Base-by-base conservation (phyloP, 2,797 vertebrate genomes). In the Acipenser oxyrinchus region DNA sequence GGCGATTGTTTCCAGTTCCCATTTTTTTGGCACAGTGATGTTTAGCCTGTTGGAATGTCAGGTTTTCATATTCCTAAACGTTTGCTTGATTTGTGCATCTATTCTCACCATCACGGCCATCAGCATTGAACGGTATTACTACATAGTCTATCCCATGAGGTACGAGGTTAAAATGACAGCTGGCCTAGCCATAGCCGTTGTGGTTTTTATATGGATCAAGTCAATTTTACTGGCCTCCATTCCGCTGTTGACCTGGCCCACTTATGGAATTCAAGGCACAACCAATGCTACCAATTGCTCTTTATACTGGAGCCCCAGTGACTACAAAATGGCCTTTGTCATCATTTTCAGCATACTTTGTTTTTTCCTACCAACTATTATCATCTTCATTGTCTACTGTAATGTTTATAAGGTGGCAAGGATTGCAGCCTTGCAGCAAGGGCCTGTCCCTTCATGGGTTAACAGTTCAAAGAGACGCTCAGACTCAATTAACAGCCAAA, bases 21-120 rank as follows among this genome's bases (percentile, higher is more conserved):
- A 90, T 0, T 92, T 87, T 67, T 92, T 97, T 71, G 88, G 88
- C 51, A 83, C 77, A 6, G 80, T 93, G 66, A 81, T 79, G 64
- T 92, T 94, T 75, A 94, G 89, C 5, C 80, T 89, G 8, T 79
- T 88, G 0, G 87, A 92, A 64, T 98, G 95, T 81, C 87, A 90
- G 69, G 80, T 90, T 0, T 87, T 92, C 23, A 82, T 95, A 68
- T 95, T 95, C 79, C 83, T 96, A 62, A 94, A 93, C 0, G 85
- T 92, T 0, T 84, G 88, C 61, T 91, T 98, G 75, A 87, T 95
- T 58, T 92, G 92, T 1, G 93, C 93, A 64, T 94, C 93, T 49
- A 94, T 96, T 72, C 90, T 98, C 65, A 94, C 94, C 57, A 86
- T 97, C 78, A 94, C 92, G 0, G 84, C 91, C 63, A 95, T 98